Percentiles rank a stretch among this genome's conserved stretches.
phyloP scores from a whole-genome alignment of 1,140 invertebrate genomes.

The Cecropterus lyciades region DNA sequence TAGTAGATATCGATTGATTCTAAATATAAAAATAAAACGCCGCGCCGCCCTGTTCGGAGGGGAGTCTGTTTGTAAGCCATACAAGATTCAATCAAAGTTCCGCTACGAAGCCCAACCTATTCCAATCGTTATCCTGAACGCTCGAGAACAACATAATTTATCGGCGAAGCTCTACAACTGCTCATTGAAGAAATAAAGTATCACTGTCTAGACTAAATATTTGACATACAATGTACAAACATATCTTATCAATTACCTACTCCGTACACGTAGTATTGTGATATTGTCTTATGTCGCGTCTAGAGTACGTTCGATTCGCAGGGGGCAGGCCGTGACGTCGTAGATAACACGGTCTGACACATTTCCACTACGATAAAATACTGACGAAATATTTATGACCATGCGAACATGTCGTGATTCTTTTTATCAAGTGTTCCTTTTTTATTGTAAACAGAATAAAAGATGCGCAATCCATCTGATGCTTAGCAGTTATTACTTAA shows the following conservation, averaged over 20 bases:
- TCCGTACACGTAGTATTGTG: background rate
- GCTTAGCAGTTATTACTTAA: no score
- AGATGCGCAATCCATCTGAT: no score
- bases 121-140: no score
- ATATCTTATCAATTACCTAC: constrained; percentile 24
- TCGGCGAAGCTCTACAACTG: constrained; percentile 10
- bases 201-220: constrained; percentile 15
- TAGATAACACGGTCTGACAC: constrained; percentile 17
- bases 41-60: background rate
- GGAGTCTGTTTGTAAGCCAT: constrained; percentile 1
- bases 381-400: constrained; percentile 12
- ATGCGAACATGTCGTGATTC: constrained; percentile 3
- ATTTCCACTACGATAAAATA: constrained; percentile 8
- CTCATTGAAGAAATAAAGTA: constrained; percentile 11
- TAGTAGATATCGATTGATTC: background rate
- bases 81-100: constrained; percentile 20
- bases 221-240: constrained; percentile 2
- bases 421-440: background rate
- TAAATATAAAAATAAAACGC: background rate
- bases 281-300: constrained; percentile 13
- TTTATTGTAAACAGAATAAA: no score
- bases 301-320: constrained; percentile 9
- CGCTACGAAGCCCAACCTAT: constrained; percentile 22
- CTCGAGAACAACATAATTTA: constrained; percentile 16
- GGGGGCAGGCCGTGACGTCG: constrained; percentile 19